phyloP scores from a whole-genome alignment of 2,113 vertebrate genomes.

The Cacatua alba region DNA sequence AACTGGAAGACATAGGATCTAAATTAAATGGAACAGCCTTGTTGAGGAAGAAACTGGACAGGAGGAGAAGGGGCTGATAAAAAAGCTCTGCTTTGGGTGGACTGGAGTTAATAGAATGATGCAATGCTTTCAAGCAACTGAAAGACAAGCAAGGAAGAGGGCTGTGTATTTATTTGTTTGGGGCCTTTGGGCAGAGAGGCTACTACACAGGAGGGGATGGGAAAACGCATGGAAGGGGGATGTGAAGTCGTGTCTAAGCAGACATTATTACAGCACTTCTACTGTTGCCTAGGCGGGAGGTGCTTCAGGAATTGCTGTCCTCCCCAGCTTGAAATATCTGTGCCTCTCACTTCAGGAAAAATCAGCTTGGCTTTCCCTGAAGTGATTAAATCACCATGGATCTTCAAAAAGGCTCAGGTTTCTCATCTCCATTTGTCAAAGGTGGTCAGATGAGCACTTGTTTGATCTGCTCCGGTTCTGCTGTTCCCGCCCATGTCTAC shows the following conservation, averaged over 20 bases:
- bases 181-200: not conserved
- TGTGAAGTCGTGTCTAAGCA: not conserved
- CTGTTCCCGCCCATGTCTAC: not conserved
- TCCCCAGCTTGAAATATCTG: not conserved
- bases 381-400: not conserved
- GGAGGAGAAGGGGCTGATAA: not conserved
- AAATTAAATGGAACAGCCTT: not conserved
- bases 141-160: not conserved
- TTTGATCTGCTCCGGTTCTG: not conserved
- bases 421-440: not conserved
- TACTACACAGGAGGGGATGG: not conserved
- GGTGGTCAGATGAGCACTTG: not conserved
- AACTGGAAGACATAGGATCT: not conserved
- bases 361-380: not conserved
- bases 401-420: not conserved
- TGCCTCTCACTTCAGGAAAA: not conserved
- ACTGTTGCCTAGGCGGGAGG: not conserved
- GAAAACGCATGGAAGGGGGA: not conserved
- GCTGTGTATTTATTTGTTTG: rapidly evolving
- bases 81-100: not conserved
- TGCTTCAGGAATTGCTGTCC: not conserved
- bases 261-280: not conserved
- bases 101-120: not conserved
- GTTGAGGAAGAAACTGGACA: not conserved
- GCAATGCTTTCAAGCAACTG: not conserved